phyloP scores from a whole-genome alignment of 1,140 invertebrate genomes.

The Orchesella cincta region DNA sequence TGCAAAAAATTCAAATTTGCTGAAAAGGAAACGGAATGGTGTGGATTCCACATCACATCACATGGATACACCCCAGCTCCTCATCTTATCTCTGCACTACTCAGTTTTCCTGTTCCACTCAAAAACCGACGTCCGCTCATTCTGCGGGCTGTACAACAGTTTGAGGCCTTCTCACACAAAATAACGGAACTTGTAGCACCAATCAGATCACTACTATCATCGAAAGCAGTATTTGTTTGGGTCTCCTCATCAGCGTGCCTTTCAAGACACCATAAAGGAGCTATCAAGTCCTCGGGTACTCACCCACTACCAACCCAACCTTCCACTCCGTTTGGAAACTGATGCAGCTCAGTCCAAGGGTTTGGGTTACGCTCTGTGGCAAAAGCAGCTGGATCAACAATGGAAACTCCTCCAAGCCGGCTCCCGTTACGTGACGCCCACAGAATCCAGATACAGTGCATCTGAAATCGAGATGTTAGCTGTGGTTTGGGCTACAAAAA shows the following conservation, averaged over 20 bases:
- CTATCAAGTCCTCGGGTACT: neutral
- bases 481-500: conserved; percentile 2
- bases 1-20: conserved; percentile 14
- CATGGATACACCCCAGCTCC: neutral
- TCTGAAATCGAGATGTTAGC: neutral
- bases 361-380: neutral
- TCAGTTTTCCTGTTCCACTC: neutral
- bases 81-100: neutral
- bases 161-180: conserved; percentile 2
- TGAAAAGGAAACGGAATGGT: neutral
- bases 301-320: neutral
- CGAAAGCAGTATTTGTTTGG: neutral
- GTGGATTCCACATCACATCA: neutral
- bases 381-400: neutral
- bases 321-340: neutral
- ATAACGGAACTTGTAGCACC: neutral
- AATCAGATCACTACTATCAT: neutral
- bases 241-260: neutral
- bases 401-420: neutral
- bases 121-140: neutral
- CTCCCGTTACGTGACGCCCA: neutral
- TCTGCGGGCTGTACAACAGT: neutral
- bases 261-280: neutral
- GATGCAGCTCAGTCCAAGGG: conserved; percentile 17
- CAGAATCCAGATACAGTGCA: neutral